Conservation (phyloP, 2,113 vertebrate species). For the Dendrocopos noguchii region DNA sequence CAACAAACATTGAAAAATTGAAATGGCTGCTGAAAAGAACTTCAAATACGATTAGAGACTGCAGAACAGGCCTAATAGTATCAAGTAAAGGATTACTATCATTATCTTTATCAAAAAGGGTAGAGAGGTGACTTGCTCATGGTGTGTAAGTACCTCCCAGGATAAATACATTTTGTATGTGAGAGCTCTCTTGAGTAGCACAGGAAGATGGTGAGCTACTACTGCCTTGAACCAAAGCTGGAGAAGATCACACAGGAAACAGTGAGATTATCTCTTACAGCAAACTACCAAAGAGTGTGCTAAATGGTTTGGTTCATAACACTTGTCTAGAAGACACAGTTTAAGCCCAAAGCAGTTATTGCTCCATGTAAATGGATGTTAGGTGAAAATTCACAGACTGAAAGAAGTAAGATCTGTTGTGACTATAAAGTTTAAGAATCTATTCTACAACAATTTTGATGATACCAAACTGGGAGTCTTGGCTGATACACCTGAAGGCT, state of each 20-base stretch:
- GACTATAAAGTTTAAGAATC: neutral
- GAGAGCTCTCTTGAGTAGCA: neutral
- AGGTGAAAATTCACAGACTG: neutral
- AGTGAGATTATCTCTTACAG: neutral
- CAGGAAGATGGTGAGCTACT: neutral
- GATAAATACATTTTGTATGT: neutral
- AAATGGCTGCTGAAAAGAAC: neutral
- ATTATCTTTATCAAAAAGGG: neutral
- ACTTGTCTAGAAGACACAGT: neutral
- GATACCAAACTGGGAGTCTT: too few relatives aligned
- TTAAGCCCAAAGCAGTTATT: neutral
- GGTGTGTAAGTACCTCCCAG: neutral
- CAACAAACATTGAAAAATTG: neutral
- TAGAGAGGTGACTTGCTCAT: neutral
- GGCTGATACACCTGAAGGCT: too few relatives aligned
- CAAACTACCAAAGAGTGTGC: neutral
- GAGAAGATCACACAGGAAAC: neutral
- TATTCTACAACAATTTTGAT: neutral
- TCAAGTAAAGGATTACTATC: neutral
- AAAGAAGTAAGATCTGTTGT: neutral
- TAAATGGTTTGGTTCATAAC: neutral
- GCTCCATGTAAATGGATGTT: neutral
- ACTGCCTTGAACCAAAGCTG: neutral
- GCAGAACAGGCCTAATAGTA: neutral
- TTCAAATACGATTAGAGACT: neutral